Percentiles rank a stretch among this genome's conserved stretches.
phyloP scores from a whole-genome alignment of 2,888 invertebrate genomes.

The Tetragonisca angustula region DNA sequence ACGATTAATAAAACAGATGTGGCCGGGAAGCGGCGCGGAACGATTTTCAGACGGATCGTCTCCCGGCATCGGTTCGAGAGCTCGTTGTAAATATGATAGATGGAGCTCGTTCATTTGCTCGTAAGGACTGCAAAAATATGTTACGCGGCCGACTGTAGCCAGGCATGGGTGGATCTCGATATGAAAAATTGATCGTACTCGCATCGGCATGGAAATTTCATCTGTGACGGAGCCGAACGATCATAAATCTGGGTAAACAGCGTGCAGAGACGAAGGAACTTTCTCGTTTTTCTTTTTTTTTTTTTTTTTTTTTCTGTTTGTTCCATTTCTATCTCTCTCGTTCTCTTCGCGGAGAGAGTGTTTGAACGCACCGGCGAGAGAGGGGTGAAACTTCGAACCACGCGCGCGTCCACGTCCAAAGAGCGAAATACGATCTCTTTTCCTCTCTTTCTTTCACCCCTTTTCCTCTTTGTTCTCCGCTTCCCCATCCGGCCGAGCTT shows the following conservation, averaged over 20 bases:
- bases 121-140: slow-evolving; percentile 57
- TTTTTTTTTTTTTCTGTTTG: background rate
- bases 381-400: slow-evolving; percentile 30
- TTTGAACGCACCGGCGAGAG: slow-evolving; percentile 18
- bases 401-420: slow-evolving; percentile 29
- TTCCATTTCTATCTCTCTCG: background rate
- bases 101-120: slow-evolving; percentile 55
- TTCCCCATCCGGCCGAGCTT: slow-evolving; percentile 9
- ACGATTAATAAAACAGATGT: slow-evolving; percentile 21
- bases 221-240: slow-evolving; percentile 45
- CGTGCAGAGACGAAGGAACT: slow-evolving; percentile 34
- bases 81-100: slow-evolving; percentile 46
- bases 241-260: slow-evolving; percentile 60
- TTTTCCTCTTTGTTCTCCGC: too few relatives aligned
- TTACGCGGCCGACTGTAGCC: slow-evolving; percentile 29
- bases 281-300: too few relatives aligned
- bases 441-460: background rate
- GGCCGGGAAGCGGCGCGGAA: background rate
- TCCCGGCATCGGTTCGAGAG: background rate
- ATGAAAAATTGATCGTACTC: slow-evolving; percentile 49
- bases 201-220: slow-evolving; percentile 56
- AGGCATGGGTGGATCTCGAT: slow-evolving; percentile 40
- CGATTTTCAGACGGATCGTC: slow-evolving; percentile 23
- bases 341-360: background rate
- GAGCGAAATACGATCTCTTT: slow-evolving; percentile 55